Conservation (phyloP, 1,140 invertebrate species). For the Diorhabda sublineata region DNA sequence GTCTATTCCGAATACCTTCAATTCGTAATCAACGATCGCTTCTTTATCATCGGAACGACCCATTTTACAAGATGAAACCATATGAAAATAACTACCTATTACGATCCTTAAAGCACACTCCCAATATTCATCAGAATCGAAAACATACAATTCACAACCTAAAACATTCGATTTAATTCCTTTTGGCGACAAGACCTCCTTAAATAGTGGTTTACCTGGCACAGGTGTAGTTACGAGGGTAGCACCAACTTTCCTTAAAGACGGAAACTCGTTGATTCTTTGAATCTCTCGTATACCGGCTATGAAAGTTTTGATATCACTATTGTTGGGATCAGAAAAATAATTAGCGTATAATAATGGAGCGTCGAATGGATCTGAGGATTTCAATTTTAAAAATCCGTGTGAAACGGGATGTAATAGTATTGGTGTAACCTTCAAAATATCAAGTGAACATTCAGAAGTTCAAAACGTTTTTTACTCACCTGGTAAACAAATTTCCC, state of each 20-base stretch:
- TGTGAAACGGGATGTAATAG: slow-evolving; percentile 67
- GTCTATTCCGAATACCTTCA: slow-evolving; percentile 65
- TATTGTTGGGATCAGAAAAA: slow-evolving; percentile 51
- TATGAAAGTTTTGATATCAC: slow-evolving; percentile 47
- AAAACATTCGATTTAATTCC: slow-evolving; percentile 35
- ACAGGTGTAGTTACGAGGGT: slow-evolving; percentile 46
- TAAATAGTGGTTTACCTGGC: slow-evolving; percentile 34
- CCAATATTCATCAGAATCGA: slow-evolving; percentile 63
- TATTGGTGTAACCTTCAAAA: slow-evolving; percentile 64
- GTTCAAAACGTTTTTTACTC: not conserved
- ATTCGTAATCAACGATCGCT: slow-evolving; percentile 69
- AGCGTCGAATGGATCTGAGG: slow-evolving; percentile 57
- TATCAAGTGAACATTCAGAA: not conserved
- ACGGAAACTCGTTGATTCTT: slow-evolving; percentile 40
- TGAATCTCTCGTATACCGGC: slow-evolving; percentile 44
- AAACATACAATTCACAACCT: slow-evolving; percentile 48
- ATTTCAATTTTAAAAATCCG: slow-evolving; percentile 56
- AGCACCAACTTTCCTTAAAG: slow-evolving; percentile 45
- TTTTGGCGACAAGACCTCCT: not conserved
- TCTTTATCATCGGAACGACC: slow-evolving; percentile 59
- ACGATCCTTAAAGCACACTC: slow-evolving; percentile 63
- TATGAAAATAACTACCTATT: slow-evolving; percentile 65
- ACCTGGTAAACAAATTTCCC: slow-evolving; percentile 23
- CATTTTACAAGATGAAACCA: slow-evolving; percentile 72
- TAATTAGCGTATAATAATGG: slow-evolving; percentile 66